Base-by-base conservation (phyloP, 2,113 vertebrate genomes). In the Eulemur macaco region DNA sequence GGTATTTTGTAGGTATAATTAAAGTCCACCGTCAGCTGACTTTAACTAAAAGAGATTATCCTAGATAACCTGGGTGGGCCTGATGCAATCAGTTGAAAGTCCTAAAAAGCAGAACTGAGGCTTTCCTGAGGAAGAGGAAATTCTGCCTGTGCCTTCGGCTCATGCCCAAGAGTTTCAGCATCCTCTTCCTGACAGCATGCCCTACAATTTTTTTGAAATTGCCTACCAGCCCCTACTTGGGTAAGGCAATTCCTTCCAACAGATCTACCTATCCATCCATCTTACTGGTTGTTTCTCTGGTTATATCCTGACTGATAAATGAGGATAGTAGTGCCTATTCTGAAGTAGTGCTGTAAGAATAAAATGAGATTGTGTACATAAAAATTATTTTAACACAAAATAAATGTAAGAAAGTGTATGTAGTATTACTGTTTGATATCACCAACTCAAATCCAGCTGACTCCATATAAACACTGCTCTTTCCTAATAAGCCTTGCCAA, bases 301-400 rank as follows among this genome's bases (percentile, higher is more conserved):
- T 68, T 92, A 89, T 39, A 64, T 29, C 8, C 18, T 93, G n/a
- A 86, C 37, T 37, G n/a, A 82, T 29, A 91, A 5, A 18, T n/a
- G 60, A 58, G 58, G 15, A 81, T 58, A 37, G 76, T 9, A 88
- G 88, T 34, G 4, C 1, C 39, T 73, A 27, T 37, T 88, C 86
- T 86, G 7, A 3, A 78, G 31, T 14, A 89, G 50, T 34, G 47
- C 39, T 20, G 1, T 78, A 63, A 86, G 37, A 86, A 83, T 45
- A 85, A 85, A 87, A 87, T 47, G 39, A 94, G 50, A 37, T 73
- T 54, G 29, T 52, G 0, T 21, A 92, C 31, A 86, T 93, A 42
- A 80, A 96, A 89, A 21, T 54, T 69, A 73, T 54, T 64, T 69
- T 21, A 89, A 74, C 63, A 87, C 20, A 64, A 93, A 96, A 50